Base-by-base conservation (phyloP, 2,888 invertebrate genomes). In the Aelia acuminata region DNA sequence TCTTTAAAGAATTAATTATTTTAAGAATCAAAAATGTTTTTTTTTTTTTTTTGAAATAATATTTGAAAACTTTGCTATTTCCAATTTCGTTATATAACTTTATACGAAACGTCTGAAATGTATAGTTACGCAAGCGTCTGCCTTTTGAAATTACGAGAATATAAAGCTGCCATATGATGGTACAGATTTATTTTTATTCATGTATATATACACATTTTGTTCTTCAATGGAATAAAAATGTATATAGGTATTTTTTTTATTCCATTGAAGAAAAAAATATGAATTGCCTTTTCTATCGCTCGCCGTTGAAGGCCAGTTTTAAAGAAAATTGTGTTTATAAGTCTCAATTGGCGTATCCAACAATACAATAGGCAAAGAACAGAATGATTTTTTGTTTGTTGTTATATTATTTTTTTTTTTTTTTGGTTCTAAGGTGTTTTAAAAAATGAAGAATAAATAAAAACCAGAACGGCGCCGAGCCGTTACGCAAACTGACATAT, bases 81-180 rank as follows among this genome's bases (percentile, higher is more conserved):
- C 63, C 63, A 70, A 70, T 70, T 35, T 18, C 35, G 35, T 70
- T 70, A 70, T 35, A 35, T 70, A 70, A 70, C 5, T 35, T 31
- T 18, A 35, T 31, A 31, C 35, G 20, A 18, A 20, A 4, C 1
- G 63, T 35, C 63, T 70, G 31, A 70, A 70, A 70, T 35, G 18
- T 70, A 70, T 5, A 13, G 18, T 70, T 70, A 35, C 63, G 35
- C 8, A 70, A 70, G 63, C 13, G 1, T 18, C 31, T 35, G n/a
- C 63, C 63, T 70, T 70, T 70, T 70, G 63, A 70, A 70, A 70
- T 18, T 70, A 35, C 15, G 63, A 18, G 63, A 35, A 70, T 20
- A 70, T 35, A 70, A 70, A 70, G 63, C 63, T n/a, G 13, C 63
- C 63, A 70, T 70, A 35, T 70, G 63, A 20, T 70, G 18, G 63